Evolutionary conservation across 2,113 vertebrate species (phyloP).

Genomic region (Pelusios castaneus): DNA sequence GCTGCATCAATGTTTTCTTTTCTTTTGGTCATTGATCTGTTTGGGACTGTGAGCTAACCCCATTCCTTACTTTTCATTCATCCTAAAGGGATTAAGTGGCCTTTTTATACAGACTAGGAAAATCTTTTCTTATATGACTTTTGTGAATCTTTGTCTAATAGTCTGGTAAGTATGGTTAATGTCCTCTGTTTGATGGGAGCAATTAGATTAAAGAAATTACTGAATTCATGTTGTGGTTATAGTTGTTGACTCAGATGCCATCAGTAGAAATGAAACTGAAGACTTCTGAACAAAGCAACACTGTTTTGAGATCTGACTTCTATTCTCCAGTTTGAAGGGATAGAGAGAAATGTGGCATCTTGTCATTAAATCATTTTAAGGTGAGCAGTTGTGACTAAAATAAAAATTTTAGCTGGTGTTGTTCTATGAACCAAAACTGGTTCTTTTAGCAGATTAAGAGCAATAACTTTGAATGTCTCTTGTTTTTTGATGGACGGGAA

Average conservation of each 20-base stretch:
- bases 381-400: neutral
- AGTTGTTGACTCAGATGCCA: neutral
- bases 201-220: neutral
- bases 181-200: neutral
- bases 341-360: neutral
- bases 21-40: neutral
- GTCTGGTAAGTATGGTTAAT: neutral
- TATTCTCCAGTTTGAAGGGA: neutral
- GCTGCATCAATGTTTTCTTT: neutral
- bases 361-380: neutral
- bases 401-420: neutral
- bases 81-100: neutral
- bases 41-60: neutral
- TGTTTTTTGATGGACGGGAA: conserved; percentile 45
- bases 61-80: neutral
- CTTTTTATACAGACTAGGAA: neutral
- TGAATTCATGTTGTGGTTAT: neutral
- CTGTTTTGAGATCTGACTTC: neutral
- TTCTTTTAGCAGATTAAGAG: neutral
- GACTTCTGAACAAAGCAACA: neutral
- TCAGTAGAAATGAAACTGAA: neutral
- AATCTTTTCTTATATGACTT: neutral
- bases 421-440: neutral
- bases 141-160: accelerated
- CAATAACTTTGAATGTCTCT: conserved; percentile 1